Evolutionary conservation across 2,797 vertebrate species (phyloP), one percentile per base, ranked within the genome.

Genomic region (Sardinella longiceps): DNA sequence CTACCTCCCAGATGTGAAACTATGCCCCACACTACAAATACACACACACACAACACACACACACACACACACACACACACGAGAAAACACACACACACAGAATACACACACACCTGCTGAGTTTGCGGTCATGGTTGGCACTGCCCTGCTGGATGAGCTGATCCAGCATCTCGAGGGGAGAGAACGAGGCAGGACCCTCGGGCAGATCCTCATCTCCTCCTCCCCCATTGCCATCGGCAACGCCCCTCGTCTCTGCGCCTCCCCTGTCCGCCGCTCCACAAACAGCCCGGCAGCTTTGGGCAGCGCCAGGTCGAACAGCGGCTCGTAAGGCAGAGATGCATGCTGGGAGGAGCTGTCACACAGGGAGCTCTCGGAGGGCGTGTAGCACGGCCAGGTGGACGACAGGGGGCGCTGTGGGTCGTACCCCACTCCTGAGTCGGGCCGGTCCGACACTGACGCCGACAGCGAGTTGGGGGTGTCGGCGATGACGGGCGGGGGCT

Each of bases 241-340:
- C 77, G 81, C 84, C 81, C 6, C 91, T 83, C 92, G 95, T 89
- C 91, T 93, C 85, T 95, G 90, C 84, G 92, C 94, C 91, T 98
- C 97, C 82, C 95, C 92, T 0, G 96, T 97, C 93, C 95, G 98
- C 87, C 89, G 96, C 87, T 93, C 92, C 90, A 98, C 92, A 85
- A 98, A 98, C 85, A 97, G 93, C 87, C 92, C 90, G 88, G 97
- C 96, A 2, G 97, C 96, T 89, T 95, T 97, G 84, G 98, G 98
- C 91, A 98, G 92, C 0, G 97, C 96, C 53, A 97, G 93, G 91
- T 97, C 97, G 63, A 98, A 98, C 90, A 99, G 96, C 48, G 95
- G 91, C 85, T 98, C 97, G 0, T 99, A 99, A 0, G 92, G 92
- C 83, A 82, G 82, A 0, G 84, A 53, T n/a, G 53, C 53, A 23